Evolutionary conservation across 2,888 invertebrate species (phyloP), one percentile per base, ranked within the genome.

Genomic region (Catonia carolina): DNA sequence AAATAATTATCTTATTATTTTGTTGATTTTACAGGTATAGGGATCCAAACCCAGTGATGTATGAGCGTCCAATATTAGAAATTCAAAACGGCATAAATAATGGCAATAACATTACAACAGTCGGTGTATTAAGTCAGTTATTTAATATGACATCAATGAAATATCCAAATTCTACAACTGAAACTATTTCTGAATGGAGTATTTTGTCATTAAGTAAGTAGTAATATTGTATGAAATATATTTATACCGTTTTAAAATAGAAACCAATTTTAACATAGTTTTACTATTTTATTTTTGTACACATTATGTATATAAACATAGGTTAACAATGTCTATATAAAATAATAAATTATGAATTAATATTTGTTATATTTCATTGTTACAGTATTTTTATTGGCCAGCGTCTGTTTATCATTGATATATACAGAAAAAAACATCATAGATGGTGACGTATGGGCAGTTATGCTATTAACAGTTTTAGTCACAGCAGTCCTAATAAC

Each of bases 61-160:
- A 61, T 47, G 63, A 62, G 33, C 58, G 36, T 18, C 60, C 53
- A 15, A 52, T 20, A 17, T 41, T 27, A 41, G 49, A 48, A 15
- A 7, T 20, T 15, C 45, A 45, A 23, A 54, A 45, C 41, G 53
- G 53, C 5, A 42, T 58, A 18, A 49, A 49, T 17, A 18, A 20
- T 4, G 10, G 39, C 12, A 58, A 54, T 8, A 31, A 37, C 10
- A 51, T 56, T 17, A 14, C 12, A 45, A 20, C 45, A 6, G 20
- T 12, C 17, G 7, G 20, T 2, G 20, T 20, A 45, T 10, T 61
- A 12, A 59, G 60, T 3, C 57, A 83, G 66, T 68, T 83, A 35
- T 84, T 86, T 69, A 89, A 89, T 73, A 73, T 88, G 59, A 80
- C 86, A 55, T 82, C 82, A 33, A 76, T 81, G 48, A 85, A 85